These are phyloP conservation scores for Calameuta pallipes DNA, from an alignment of 2,888 invertebrate species.

Conservation along the genomic window DNA sequence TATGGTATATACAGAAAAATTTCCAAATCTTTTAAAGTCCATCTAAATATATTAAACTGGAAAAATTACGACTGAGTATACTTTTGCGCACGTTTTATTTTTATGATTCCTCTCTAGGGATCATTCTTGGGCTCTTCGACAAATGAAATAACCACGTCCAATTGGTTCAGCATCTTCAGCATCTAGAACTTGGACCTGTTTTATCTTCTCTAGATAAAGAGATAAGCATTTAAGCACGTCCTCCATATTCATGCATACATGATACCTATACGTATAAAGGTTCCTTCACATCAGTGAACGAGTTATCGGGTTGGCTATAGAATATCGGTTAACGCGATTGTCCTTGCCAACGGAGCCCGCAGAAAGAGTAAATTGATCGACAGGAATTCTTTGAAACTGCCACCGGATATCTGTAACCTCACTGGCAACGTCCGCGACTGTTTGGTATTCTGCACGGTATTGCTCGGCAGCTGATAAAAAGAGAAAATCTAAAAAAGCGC, in stretches of 20 bases:
- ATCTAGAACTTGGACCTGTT: not conserved
- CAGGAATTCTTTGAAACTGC: not conserved
- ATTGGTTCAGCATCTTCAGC: not conserved
- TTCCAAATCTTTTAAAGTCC: not conserved
- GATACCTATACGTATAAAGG: not conserved
- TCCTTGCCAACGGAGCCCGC: not conserved
- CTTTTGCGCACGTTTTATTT: not conserved
- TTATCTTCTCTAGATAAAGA: not conserved
- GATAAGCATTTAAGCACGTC: not conserved
- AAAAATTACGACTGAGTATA: not conserved
- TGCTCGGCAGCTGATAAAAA: not conserved
- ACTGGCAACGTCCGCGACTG: not conserved
- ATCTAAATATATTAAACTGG: not conserved
- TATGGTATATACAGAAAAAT: not conserved
- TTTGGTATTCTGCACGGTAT: not conserved
- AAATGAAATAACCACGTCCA: not conserved
- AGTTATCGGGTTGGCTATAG: not conserved
- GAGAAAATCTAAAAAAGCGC: not conserved
- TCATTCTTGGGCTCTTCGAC: not conserved
- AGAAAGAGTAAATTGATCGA: not conserved
- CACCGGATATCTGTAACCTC: not conserved
- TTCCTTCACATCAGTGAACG: not conserved
- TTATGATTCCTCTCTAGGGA: not conserved
- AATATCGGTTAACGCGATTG: not conserved
- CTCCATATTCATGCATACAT: not conserved